A percentile compares a stretch with the other conserved stretches of the same genome.
Conservation (phyloP, 2,113 vertebrate species). For the Boulengeromyrus knoepffleri region DNA sequence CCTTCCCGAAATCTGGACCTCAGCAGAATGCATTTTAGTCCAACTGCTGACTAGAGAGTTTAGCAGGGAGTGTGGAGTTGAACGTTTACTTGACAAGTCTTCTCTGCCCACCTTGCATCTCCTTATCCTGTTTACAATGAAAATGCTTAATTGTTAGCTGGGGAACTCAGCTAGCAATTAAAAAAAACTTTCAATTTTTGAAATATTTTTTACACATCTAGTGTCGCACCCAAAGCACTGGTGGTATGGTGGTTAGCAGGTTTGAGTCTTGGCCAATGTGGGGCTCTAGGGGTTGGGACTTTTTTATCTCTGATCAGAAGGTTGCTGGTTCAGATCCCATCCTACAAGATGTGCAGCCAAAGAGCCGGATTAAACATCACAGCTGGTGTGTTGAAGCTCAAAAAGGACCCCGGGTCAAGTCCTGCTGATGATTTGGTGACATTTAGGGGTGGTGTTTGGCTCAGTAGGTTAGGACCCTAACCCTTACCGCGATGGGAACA, state of each 20-base stretch:
- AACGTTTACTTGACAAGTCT: not conserved
- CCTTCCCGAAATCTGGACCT: not conserved
- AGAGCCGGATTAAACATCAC: not conserved
- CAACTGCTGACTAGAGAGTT: not conserved
- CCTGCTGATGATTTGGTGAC: not conserved
- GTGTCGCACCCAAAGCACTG: not conserved
- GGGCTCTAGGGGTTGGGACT: not conserved
- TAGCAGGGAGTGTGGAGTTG: not conserved
- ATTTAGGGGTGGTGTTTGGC: not conserved
- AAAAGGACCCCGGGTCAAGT: not conserved
- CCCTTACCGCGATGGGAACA: not conserved
- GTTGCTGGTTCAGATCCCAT: not conserved
- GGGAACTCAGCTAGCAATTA: not conserved
- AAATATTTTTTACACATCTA: not conserved
- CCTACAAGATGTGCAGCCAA: not conserved
- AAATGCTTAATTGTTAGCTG: not conserved
- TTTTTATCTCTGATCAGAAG: not conserved
- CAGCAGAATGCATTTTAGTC: not conserved
- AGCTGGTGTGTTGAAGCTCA: not conserved
- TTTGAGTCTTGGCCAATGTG: not conserved
- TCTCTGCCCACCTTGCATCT: not conserved
- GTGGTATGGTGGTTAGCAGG: not conserved
- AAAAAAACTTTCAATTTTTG: not conserved
- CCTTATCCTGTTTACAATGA: not conserved
- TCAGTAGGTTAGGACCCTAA: not conserved